Percentiles rank a stretch among this genome's conserved stretches.
These are phyloP conservation scores for Aeoliscus strigatus DNA, from an alignment of 2,797 vertebrate genomes.

Conservation along the genomic window DNA sequence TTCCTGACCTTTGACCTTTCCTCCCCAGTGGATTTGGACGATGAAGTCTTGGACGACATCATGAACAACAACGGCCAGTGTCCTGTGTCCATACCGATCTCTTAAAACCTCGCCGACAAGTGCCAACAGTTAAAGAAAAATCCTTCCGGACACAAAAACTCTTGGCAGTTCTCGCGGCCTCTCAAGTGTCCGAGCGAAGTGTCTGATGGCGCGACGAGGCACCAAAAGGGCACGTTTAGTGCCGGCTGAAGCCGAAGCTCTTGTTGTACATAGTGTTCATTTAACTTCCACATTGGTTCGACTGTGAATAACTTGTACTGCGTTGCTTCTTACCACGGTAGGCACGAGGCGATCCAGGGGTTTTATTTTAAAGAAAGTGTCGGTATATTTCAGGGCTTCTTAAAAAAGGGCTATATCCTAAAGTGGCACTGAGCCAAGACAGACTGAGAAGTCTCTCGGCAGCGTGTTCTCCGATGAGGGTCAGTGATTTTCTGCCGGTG, in stretches of 20 bases:
- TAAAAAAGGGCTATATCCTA: too few relatives aligned
- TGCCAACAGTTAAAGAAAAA: conserved; percentile 46
- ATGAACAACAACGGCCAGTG: conserved; percentile 80
- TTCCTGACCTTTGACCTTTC: conserved; percentile 13
- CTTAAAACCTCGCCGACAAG: conserved; percentile 66
- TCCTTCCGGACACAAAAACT: conserved; percentile 43
- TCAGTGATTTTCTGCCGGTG: too few relatives aligned
- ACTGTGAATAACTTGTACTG: conserved; percentile 58
- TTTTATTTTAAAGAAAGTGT: too few relatives aligned
- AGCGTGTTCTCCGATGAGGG: too few relatives aligned
- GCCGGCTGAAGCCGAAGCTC: conserved; percentile 29
- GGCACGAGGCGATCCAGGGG: too few relatives aligned
- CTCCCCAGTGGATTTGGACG: conserved; percentile 73
- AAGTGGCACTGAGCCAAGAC: too few relatives aligned
- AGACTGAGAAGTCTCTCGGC: too few relatives aligned
- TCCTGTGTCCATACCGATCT: conserved; percentile 70
- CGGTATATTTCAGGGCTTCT: too few relatives aligned
- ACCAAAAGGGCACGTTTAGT: conserved; percentile 30
- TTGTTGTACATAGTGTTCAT: conserved; percentile 65
- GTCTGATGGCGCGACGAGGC: conserved; percentile 40
- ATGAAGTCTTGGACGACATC: conserved; percentile 77
- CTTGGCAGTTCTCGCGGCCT: conserved; percentile 43
- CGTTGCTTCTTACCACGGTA: conserved; percentile 35
- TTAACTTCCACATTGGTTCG: conserved; percentile 53
- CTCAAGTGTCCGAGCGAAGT: conserved; percentile 51